phyloP scores from a whole-genome alignment of 2,888 invertebrate species.

The Lycia hirtaria region DNA sequence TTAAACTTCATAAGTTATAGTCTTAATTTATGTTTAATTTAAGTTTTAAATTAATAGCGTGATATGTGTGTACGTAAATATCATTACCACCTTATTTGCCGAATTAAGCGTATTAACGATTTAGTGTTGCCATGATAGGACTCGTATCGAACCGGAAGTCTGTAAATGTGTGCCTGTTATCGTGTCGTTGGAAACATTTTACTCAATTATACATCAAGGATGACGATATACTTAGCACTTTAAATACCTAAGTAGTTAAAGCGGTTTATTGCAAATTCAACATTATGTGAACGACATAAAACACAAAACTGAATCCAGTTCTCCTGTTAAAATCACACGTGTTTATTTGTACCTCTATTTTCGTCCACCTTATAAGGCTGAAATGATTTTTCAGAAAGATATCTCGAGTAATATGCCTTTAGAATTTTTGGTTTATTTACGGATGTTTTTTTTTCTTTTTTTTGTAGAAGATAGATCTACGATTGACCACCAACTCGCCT shows the following conservation, averaged over 20 bases:
- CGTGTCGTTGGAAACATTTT: conserved; percentile 41
- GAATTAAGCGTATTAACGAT: conserved; percentile 21
- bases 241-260: conserved; percentile 14
- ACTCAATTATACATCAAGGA: conserved; percentile 39
- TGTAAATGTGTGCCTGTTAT: conserved; percentile 34
- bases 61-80: conserved; percentile 2
- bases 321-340: conserved; percentile 19
- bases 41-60: conserved; percentile 2
- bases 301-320: not conserved
- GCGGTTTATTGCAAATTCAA: conserved; percentile 3
- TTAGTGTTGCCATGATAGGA: conserved; percentile 19
- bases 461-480: no score
- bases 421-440: conserved; percentile 25
- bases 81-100: conserved; percentile 19
- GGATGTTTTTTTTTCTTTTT: no score
- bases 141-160: conserved; percentile 34
- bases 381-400: conserved; percentile 28
- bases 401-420: conserved; percentile 26
- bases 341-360: conserved; percentile 25
- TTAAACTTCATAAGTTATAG: no score
- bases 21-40: no score
- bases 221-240: conserved; percentile 34
- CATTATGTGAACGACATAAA: conserved; percentile 5
- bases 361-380: conserved; percentile 20
- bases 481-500: no score